Conservation (phyloP, 2,113 vertebrate species). For the Leuciscus idus region DNA sequence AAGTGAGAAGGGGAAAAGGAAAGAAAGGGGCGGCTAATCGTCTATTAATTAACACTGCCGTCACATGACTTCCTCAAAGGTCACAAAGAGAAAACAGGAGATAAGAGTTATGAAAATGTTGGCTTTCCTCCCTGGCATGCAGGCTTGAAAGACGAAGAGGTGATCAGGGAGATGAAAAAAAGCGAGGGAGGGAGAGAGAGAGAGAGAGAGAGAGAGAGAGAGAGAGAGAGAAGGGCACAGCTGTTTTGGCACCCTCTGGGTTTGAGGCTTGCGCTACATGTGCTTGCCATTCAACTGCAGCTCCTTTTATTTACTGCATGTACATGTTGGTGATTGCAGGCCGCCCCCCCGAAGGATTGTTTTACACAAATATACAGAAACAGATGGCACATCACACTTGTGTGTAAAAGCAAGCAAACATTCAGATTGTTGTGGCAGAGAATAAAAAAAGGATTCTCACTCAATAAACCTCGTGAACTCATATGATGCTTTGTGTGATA, state of each 20-base stretch:
- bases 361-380: constrained; percentile 46
- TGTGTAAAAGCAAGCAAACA: constrained; percentile 27
- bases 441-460: background rate
- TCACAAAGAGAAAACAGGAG: constrained; percentile 55
- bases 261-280: constrained; percentile 30
- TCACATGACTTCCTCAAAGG: constrained; percentile 51
- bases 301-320: constrained; percentile 30
- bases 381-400: constrained; percentile 38
- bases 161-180: background rate
- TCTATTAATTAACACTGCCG: constrained; percentile 54
- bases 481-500: background rate
- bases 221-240: constrained; percentile 26
- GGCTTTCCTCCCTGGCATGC: constrained; percentile 14
- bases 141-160: constrained; percentile 31
- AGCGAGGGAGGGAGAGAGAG: background rate
- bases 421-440: constrained; percentile 1
- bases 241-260: constrained; percentile 37
- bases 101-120: constrained; percentile 62
- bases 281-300: constrained; percentile 19
- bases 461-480: background rate
- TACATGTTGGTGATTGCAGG: constrained; percentile 12
- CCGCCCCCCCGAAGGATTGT: constrained; percentile 7
- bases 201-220: background rate
- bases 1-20: background rate
- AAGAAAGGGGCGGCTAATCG: constrained; percentile 60